Conservation (phyloP, 2,888 invertebrate genomes). For the Scaeva pyrastri region DNA sequence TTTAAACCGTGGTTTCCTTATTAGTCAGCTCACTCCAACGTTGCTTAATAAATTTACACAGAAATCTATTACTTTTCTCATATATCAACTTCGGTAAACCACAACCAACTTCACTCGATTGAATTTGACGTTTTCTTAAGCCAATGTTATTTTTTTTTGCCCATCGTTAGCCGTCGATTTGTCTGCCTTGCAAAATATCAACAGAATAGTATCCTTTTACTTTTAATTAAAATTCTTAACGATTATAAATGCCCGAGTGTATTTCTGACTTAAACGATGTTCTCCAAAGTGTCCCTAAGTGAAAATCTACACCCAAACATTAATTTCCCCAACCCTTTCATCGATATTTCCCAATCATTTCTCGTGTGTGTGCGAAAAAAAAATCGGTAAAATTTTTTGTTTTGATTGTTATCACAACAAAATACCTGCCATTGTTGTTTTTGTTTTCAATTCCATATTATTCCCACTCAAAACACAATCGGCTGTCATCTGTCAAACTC, state of each 20-base stretch:
- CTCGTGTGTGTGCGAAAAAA: slow-evolving; percentile 28
- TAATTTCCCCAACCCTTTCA: slow-evolving; percentile 5
- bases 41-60: not conserved
- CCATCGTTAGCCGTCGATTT: not conserved
- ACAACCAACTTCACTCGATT: not conserved
- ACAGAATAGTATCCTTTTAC: not conserved
- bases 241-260: not conserved
- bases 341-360: slow-evolving; percentile 55
- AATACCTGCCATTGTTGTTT: slow-evolving; percentile 49
- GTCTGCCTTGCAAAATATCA: not conserved
- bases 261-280: not conserved
- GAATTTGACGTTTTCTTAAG: not conserved
- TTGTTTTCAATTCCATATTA: slow-evolving; percentile 43
- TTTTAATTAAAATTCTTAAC: not conserved
- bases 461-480: slow-evolving; percentile 37
- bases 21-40: not conserved
- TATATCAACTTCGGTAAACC: not conserved
- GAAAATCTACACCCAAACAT: not conserved
- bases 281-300: not conserved
- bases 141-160: not conserved
- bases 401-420: slow-evolving; percentile 73
- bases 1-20: not conserved
- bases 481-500: slow-evolving; percentile 40
- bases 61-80: not conserved
- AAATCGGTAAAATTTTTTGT: slow-evolving; percentile 55